A percentile compares a stretch with the other conserved stretches of the same genome.
Conservation (phyloP, 2,888 invertebrate genomes). For the Hymenopus coronatus region DNA sequence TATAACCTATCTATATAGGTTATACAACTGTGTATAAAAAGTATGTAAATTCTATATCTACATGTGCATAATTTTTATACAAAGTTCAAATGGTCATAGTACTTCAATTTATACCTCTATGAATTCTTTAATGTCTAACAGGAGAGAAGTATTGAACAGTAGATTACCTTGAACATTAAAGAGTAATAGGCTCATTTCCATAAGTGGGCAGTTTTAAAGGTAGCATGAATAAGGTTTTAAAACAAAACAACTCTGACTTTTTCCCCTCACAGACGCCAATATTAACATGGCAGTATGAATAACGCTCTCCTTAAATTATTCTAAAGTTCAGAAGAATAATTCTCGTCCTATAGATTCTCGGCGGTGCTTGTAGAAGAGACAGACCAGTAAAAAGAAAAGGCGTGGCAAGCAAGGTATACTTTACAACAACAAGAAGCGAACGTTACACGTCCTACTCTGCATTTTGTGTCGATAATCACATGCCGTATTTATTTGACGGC, state of each 20-base stretch:
- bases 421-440: background rate
- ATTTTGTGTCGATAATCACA: slow-evolving; percentile 1
- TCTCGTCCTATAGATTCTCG: background rate
- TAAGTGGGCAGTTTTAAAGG: no score
- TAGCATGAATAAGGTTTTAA: background rate
- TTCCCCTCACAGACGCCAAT: background rate
- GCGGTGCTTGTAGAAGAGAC: background rate
- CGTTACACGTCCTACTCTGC: background rate
- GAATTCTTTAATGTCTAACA: no score
- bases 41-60: no score
- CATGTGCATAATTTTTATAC: no score
- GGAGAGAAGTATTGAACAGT: no score
- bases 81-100: no score
- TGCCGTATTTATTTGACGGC: background rate
- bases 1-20: no score
- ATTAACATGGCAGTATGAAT: background rate
- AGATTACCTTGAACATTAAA: no score
- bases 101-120: no score
- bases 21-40: no score
- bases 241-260: background rate
- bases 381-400: background rate
- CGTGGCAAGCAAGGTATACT: background rate
- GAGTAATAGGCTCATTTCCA: no score
- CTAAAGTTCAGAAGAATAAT: background rate
- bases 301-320: background rate